These are phyloP conservation scores for Lagodon rhomboides DNA, from an alignment of 2,797 vertebrate genomes.

Conservation along the genomic window DNA sequence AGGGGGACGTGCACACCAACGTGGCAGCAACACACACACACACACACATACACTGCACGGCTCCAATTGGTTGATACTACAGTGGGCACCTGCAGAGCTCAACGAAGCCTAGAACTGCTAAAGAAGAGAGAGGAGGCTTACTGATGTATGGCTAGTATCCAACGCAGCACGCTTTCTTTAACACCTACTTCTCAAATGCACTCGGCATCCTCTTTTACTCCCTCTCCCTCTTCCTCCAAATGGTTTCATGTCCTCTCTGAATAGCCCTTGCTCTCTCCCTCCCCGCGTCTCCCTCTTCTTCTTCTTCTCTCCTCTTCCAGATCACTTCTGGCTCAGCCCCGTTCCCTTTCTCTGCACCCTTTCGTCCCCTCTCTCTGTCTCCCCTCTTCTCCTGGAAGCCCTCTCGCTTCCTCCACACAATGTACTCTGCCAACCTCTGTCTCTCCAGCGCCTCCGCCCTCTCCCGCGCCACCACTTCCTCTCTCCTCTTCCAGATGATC, in stretches of 20 bases:
- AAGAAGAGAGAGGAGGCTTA: slow-evolving; percentile 70
- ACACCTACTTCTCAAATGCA: slow-evolving; percentile 55
- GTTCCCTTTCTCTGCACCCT: slow-evolving; percentile 68
- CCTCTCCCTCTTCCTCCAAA: slow-evolving; percentile 86
- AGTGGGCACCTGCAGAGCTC: slow-evolving; percentile 68
- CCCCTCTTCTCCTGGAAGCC: slow-evolving; percentile 88
- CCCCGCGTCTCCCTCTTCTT: slow-evolving; percentile 75
- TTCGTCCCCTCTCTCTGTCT: slow-evolving; percentile 76
- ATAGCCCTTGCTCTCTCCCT: slow-evolving; percentile 77
- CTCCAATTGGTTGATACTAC: slow-evolving; percentile 60
- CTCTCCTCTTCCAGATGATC: slow-evolving; percentile 85
- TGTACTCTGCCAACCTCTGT: slow-evolving; percentile 82
- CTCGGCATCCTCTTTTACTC: slow-evolving; percentile 58
- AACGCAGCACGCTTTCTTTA: slow-evolving; percentile 51
- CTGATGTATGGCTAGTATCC: slow-evolving; percentile 71
- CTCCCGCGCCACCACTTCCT: slow-evolving; percentile 87
- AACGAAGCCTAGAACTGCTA: slow-evolving; percentile 49
- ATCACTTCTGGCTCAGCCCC: slow-evolving; percentile 82
- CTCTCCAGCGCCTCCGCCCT: slow-evolving; percentile 83
- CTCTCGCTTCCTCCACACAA: slow-evolving; percentile 87
- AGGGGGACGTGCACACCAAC: slow-evolving; percentile 62
- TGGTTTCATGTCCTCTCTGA: slow-evolving; percentile 83
- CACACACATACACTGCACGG: slow-evolving; percentile 37
- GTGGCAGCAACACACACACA: slow-evolving; percentile 41
- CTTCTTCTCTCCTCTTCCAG: slow-evolving; percentile 87